Conservation (phyloP, 2,888 invertebrate species). For the Eumerus sabulonum region DNA sequence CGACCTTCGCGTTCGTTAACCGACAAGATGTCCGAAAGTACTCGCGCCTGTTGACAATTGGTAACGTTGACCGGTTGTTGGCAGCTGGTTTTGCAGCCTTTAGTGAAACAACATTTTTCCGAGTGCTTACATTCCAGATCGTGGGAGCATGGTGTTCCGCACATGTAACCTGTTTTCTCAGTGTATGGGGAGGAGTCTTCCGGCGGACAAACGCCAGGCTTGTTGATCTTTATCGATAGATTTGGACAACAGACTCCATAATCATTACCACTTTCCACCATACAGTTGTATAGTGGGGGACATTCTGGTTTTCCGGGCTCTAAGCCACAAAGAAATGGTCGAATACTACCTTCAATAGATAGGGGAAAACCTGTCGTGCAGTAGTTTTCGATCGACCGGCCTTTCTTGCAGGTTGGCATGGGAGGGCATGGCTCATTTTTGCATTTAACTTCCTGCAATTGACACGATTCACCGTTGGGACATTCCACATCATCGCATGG, state of each 20-base stretch:
- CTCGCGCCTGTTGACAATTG: slow-evolving; percentile 87
- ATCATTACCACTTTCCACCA: slow-evolving; percentile 89
- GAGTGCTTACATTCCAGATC: slow-evolving; percentile 90
- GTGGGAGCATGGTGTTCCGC: slow-evolving; percentile 86
- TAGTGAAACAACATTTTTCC: slow-evolving; percentile 89
- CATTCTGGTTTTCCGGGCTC: slow-evolving; percentile 90
- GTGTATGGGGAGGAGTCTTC: slow-evolving; percentile 77
- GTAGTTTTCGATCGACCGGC: slow-evolving; percentile 87
- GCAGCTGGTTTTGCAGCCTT: slow-evolving; percentile 87
- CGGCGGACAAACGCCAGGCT: slow-evolving; percentile 88
- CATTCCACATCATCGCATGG: slow-evolving; percentile 88
- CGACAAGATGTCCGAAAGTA: slow-evolving; percentile 87
- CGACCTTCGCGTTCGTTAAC: slow-evolving; percentile 89
- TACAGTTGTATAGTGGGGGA: slow-evolving; percentile 89
- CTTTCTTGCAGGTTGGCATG: slow-evolving; percentile 89
- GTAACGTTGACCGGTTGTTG: slow-evolving; percentile 87
- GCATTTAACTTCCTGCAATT: slow-evolving; percentile 88
- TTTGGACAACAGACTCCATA: slow-evolving; percentile 94
- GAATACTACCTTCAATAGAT: slow-evolving; percentile 85
- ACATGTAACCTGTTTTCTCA: slow-evolving; percentile 78
- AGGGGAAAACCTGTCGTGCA: slow-evolving; percentile 89
- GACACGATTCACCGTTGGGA: slow-evolving; percentile 87
- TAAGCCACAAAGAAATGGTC: slow-evolving; percentile 90
- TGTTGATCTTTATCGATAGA: slow-evolving; percentile 84
- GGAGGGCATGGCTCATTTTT: slow-evolving; percentile 90